Evolutionary conservation across 2,113 vertebrate species (phyloP), one percentile per base, ranked within the genome.

Genomic region (Megalops atlanticus): DNA sequence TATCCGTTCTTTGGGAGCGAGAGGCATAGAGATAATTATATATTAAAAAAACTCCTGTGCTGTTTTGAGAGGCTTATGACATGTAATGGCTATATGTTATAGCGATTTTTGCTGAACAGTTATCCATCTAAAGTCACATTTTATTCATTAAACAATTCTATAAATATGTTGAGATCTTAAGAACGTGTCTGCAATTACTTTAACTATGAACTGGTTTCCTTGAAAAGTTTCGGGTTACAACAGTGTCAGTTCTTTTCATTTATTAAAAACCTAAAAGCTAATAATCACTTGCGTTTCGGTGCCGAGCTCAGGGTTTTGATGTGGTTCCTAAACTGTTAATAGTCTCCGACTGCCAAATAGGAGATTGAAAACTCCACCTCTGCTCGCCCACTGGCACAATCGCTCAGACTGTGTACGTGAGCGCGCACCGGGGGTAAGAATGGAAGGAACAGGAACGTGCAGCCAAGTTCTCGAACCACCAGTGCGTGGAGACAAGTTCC

Each of bases 291-390:
- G 49, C 16, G 24, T 54, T 54, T 54, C 18, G 49, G n/a, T 27
- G 58, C n/a, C n/a, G n/a, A n/a, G n/a, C n/a, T 31, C 31, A 5
- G 35, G 70, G 33, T 73, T 73, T 73, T 73, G 35, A 73, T 73
- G 35, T 73, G 70, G 38, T 36, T 15, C 18, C 21, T 73, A 73
- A 73, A 14, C 33, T 72, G 69, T 72, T 73, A 73, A 73, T 73
- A 39, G 38, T 24, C 35, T 73, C 16, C 18, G 70, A 39, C 38
- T 36, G 21, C 1, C 1, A 73, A 73, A 33, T 73, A 27, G 58
- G 36, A 73, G 21, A 73, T 40, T 1, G n/a, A 39, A 35, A 73
- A 35, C 70, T 73, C 35, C 70, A 35, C 70, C 70, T 73, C 38
- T 73, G 70, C 14, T 72, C 36, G 69, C 69, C 12, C 33, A 72